Evolutionary conservation across 2,888 invertebrate species (phyloP).

Genomic region (Dermolepida albohirtum): DNA sequence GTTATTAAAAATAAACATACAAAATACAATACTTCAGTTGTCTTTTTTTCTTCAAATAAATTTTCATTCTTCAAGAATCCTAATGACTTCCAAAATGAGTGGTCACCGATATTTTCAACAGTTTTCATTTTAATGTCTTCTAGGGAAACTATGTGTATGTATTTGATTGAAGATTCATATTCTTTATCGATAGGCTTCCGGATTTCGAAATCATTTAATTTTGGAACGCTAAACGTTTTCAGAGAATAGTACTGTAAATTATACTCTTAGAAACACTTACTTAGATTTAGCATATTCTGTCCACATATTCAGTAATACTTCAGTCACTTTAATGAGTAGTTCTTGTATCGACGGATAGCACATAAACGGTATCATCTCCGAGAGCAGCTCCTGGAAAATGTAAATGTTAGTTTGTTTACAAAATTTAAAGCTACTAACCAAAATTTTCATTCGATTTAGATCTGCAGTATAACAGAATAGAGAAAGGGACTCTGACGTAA

Average conservation of each 20-base stretch:
- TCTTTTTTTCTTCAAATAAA: constrained; percentile 51
- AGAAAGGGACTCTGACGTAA: too few species aligned
- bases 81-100: constrained; percentile 72
- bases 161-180: constrained; percentile 61
- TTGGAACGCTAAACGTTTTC: constrained; percentile 13
- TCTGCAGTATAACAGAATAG: too few species aligned
- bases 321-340: constrained; percentile 65
- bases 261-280: constrained; percentile 61
- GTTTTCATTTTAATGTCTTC: constrained; percentile 65
- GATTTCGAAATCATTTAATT: constrained; percentile 43
- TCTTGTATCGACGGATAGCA: constrained; percentile 65
- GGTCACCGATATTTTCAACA: constrained; percentile 68
- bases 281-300: constrained; percentile 71
- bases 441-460: constrained; percentile 68
- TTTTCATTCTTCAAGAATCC: constrained; percentile 72
- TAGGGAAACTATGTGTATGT: constrained; percentile 69
- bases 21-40: neutral
- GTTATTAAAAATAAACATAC: neutral
- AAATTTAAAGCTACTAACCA: constrained; percentile 63
- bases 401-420: constrained; percentile 24
- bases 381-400: constrained; percentile 71
- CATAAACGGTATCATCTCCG: constrained; percentile 71
- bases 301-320: constrained; percentile 69
- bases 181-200: constrained; percentile 68
- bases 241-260: neutral